phyloP scores from a whole-genome alignment of 2,113 vertebrate genomes.

The Equus przewalskii region DNA sequence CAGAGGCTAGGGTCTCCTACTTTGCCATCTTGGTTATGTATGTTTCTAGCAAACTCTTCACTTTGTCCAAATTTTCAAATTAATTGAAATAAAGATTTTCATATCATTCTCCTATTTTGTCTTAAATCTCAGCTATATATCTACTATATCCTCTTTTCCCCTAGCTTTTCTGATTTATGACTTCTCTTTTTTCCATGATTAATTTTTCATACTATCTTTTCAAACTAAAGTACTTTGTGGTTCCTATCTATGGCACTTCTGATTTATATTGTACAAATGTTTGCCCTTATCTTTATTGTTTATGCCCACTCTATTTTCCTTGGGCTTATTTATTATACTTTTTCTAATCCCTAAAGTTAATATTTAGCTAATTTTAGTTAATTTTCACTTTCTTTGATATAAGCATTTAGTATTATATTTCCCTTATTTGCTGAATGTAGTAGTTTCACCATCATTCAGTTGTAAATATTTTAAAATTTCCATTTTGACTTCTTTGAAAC shows the following conservation, averaged over 20 bases:
- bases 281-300: background rate
- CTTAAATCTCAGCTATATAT: background rate
- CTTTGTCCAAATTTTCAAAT: background rate
- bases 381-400: background rate
- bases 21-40: background rate
- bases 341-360: background rate
- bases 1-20: background rate
- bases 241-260: background rate
- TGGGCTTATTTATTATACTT: background rate
- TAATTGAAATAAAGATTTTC: background rate
- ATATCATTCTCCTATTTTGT: background rate
- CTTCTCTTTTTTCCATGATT: background rate
- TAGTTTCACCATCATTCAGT: background rate
- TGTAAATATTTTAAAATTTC: constrained; percentile 36
- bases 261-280: background rate
- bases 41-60: background rate
- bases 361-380: background rate
- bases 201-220: background rate
- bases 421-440: background rate
- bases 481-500: constrained; percentile 4
- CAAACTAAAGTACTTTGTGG: background rate
- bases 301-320: background rate
- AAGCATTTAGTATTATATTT: background rate
- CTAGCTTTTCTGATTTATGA: background rate
- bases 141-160: background rate